phyloP scores from a whole-genome alignment of 1,140 invertebrate genomes.

The Drosophila quadrilineata region DNA sequence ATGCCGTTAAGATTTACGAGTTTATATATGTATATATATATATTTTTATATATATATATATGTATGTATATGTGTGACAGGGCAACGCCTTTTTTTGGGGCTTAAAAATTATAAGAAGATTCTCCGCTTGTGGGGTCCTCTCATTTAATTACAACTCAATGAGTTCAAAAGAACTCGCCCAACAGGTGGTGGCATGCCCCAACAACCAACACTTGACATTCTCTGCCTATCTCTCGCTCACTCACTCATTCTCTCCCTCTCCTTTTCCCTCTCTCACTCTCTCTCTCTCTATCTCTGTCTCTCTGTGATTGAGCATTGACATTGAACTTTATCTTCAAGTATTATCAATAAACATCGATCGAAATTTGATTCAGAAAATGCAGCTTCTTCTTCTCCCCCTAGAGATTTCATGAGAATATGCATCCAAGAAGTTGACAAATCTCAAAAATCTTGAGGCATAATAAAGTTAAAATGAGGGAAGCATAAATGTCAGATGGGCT shows the following conservation, averaged over 20 bases:
- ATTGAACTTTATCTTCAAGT: slow-evolving; percentile 58
- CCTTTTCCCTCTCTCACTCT: neutral
- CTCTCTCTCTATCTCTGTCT: no score
- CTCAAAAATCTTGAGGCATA: slow-evolving; percentile 41
- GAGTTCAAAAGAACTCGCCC: slow-evolving; percentile 64
- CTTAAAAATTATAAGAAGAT: no score
- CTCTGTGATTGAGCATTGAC: slow-evolving; percentile 59
- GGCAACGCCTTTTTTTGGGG: slow-evolving; percentile 52
- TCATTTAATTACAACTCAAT: slow-evolving; percentile 71
- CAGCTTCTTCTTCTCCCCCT: no score
- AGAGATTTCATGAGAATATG: slow-evolving; percentile 41
- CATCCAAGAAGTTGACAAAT: slow-evolving; percentile 35
- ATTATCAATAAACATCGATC: slow-evolving; percentile 29
- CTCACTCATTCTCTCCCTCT: neutral
- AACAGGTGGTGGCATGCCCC: slow-evolving; percentile 55
- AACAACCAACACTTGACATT: no score
- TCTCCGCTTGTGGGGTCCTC: slow-evolving; percentile 58
- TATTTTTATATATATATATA: no score
- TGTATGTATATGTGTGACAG: slow-evolving; percentile 60
- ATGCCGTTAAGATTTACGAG: slow-evolving; percentile 60
- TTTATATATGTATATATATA: no score
- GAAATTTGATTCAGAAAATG: slow-evolving; percentile 5
- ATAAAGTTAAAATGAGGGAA: slow-evolving; percentile 16
- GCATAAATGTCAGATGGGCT: slow-evolving; percentile 22
- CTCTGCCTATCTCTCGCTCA: slow-evolving; percentile 38